phyloP scores from a whole-genome alignment of 2,888 invertebrate species.

The Herminia tarsipennalis region DNA sequence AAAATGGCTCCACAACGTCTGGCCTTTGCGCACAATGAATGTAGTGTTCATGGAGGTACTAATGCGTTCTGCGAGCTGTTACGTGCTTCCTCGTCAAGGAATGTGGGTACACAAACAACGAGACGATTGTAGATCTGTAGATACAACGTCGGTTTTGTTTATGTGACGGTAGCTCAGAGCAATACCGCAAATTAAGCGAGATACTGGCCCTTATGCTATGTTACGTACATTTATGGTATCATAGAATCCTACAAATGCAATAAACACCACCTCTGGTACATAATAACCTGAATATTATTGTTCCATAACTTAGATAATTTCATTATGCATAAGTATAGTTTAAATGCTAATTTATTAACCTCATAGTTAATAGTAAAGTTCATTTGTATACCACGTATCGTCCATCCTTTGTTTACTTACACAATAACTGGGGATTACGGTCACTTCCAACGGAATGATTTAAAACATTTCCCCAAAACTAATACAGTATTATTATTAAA shows the following conservation, averaged over 20 bases:
- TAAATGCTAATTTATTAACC: conserved; percentile 10
- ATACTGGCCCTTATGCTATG: conserved; percentile 41
- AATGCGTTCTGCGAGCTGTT: conserved; percentile 37
- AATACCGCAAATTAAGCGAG: conserved; percentile 52
- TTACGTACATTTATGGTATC: conserved; percentile 43
- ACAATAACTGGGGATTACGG: no score
- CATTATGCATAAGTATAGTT: conserved; percentile 5
- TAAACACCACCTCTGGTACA: conserved; percentile 29
- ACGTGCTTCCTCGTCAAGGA: conserved; percentile 40
- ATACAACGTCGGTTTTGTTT: conserved; percentile 37
- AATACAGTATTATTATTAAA: no score
- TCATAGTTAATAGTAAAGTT: no score
- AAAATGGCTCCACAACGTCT: conserved; percentile 24
- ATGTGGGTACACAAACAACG: conserved; percentile 46
- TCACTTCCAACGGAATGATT: no score
- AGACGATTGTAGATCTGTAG: conserved; percentile 38
- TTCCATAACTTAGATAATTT: conserved; percentile 23
- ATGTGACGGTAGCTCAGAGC: conserved; percentile 44
- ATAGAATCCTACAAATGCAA: conserved; percentile 40
- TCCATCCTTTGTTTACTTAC: no score
- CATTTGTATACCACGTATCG: no score
- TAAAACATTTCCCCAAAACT: no score
- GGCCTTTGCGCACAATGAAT: conserved; percentile 31
- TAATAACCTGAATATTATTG: no score
- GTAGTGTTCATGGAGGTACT: conserved; percentile 35